A percentile compares a stretch with the other conserved stretches of the same genome.
These are phyloP conservation scores for Cephus nigrinus DNA, from an alignment of 2,888 invertebrate species.

Conservation along the genomic window DNA sequence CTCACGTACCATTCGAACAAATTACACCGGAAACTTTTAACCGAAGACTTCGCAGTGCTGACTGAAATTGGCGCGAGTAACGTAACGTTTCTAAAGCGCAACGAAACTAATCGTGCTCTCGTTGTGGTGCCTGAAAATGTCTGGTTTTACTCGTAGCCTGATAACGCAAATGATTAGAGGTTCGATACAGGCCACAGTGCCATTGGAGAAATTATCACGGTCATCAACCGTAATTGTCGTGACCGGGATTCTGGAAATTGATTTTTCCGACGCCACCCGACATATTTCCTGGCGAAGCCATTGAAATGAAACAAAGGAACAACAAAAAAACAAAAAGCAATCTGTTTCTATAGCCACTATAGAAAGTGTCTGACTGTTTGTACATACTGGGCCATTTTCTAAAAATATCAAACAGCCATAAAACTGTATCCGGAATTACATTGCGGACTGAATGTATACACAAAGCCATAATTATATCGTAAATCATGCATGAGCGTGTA, in stretches of 20 bases:
- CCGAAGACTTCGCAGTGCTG: not conserved
- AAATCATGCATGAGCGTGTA: not conserved
- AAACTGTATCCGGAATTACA: not conserved
- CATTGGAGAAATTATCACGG: not conserved
- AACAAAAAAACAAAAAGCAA: not conserved
- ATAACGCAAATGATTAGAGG: not conserved
- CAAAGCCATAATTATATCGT: not conserved
- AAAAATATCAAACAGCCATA: not conserved
- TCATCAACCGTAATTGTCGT: not conserved
- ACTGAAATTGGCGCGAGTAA: not conserved
- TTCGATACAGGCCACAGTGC: not conserved
- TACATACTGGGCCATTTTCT: not conserved
- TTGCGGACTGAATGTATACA: not conserved
- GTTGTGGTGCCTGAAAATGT: not conserved
- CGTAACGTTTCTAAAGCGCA: not conserved
- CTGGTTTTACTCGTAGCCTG: not conserved
- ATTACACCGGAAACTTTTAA: not conserved
- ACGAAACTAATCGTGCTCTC: not conserved
- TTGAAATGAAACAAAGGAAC: not conserved
- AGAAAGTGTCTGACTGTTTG: not conserved
- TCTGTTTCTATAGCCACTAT: not conserved
- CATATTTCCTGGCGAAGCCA: not conserved
- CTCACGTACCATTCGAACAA: conserved; percentile 27
- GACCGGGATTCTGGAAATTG: not conserved
- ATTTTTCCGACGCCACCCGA: not conserved